Conservation (phyloP, 2,797 vertebrate genomes). For the Darevskia nairensis region DNA sequence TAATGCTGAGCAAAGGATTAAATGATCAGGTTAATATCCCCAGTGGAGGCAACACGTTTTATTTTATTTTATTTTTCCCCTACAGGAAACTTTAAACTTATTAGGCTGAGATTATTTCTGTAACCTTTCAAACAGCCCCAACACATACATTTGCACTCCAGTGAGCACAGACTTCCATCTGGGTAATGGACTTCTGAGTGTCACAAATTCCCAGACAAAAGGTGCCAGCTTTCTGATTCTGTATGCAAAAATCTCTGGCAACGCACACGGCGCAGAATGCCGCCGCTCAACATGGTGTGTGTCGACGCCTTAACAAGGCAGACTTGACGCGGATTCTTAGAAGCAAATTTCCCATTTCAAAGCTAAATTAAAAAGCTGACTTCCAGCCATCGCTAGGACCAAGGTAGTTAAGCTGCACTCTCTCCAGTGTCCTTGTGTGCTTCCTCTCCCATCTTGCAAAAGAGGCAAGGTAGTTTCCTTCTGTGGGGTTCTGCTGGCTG, state of each 20-base stretch:
- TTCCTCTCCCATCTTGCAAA: rapidly evolving
- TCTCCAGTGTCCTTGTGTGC: rapidly evolving
- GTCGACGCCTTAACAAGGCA: rapidly evolving
- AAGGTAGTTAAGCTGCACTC: rapidly evolving
- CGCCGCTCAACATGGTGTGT: neutral
- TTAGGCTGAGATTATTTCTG: slow-evolving; percentile 14
- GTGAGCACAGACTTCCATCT: neutral
- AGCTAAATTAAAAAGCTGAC: neutral
- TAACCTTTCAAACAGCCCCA: neutral
- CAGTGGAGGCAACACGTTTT: neutral
- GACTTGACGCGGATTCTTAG: rapidly evolving
- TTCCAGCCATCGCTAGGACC: rapidly evolving
- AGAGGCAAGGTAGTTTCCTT: neutral
- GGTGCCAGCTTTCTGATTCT: neutral
- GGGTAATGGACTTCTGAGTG: neutral
- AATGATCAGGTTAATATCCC: slow-evolving; percentile 43
- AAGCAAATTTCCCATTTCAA: neutral
- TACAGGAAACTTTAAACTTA: slow-evolving; percentile 33
- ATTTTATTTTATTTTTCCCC: neutral
- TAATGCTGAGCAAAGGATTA: slow-evolving; percentile 44
- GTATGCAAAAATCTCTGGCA: rapidly evolving
- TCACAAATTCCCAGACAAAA: rapidly evolving
- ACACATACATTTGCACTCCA: neutral
- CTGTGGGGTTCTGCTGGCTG: rapidly evolving
- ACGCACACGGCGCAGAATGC: rapidly evolving